These are phyloP conservation scores for Callionymus lyra DNA, from an alignment of 2,113 vertebrate genomes.

Conservation along the genomic window DNA sequence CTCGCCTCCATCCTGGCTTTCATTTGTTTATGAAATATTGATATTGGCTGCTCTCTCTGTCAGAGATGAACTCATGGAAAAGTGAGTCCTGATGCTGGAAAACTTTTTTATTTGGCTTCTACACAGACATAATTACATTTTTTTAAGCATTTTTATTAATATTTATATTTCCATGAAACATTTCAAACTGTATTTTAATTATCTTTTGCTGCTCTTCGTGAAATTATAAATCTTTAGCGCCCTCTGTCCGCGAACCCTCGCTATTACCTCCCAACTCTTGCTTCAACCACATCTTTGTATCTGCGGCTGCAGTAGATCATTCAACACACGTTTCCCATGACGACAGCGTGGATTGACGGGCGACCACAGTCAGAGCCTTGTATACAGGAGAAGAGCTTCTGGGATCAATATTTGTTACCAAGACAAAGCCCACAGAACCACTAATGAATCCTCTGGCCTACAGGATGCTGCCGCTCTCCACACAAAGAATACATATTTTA, in stretches of 20 bases:
- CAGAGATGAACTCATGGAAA: constrained; percentile 19
- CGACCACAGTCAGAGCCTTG: constrained; percentile 46
- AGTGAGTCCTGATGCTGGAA: no score
- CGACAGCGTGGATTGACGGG: constrained; percentile 42
- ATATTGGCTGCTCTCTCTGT: constrained; percentile 58
- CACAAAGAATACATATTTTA: not conserved
- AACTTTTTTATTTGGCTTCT: not conserved
- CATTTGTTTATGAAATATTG: constrained; percentile 73
- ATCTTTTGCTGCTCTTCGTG: no score
- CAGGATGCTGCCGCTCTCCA: constrained; percentile 2
- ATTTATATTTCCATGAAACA: no score
- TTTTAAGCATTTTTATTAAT: no score
- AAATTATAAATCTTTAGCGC: constrained; percentile 44
- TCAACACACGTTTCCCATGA: no score
- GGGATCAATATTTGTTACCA: constrained; percentile 63
- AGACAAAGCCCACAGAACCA: constrained; percentile 57
- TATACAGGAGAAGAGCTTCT: constrained; percentile 35
- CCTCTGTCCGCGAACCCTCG: constrained; percentile 46
- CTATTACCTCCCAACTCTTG: constrained; percentile 3
- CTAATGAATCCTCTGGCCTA: constrained; percentile 63
- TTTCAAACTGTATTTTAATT: no score
- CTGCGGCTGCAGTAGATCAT: constrained; percentile 1
- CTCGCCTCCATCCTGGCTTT: constrained; percentile 48
- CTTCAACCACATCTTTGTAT: constrained; percentile 16
- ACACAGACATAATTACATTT: no score